Conservation (phyloP, 2,797 vertebrate species). For the Trachurus trachurus region DNA sequence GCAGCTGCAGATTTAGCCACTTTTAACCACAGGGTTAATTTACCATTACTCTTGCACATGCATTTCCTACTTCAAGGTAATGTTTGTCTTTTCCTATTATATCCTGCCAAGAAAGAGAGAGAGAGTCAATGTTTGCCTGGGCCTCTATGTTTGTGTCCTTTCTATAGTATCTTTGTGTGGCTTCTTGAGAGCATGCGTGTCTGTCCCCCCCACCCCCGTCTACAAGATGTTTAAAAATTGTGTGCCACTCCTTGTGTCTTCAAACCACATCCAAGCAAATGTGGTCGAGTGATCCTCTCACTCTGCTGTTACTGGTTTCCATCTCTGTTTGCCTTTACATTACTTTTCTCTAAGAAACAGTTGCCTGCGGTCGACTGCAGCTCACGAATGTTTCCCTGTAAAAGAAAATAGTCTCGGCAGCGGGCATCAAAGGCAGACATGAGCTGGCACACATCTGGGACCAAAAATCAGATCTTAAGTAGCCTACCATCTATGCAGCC, state of each 20-base stretch:
- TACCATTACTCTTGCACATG: constrained; percentile 6
- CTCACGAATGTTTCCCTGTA: constrained; percentile 52
- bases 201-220: constrained; percentile 18
- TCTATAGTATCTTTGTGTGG: background rate
- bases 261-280: constrained; percentile 65
- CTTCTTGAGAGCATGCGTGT: constrained; percentile 32
- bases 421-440: constrained; percentile 66
- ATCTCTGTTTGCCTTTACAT: constrained; percentile 66
- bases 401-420: constrained; percentile 25
- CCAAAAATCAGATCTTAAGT: constrained; percentile 26
- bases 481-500: constrained; percentile 38
- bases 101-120: constrained; percentile 1
- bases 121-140: background rate
- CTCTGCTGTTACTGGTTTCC: constrained; percentile 42
- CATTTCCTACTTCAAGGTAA: constrained; percentile 12
- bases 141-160: background rate
- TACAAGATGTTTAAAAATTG: constrained; percentile 42
- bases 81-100: constrained; percentile 29
- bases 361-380: constrained; percentile 50
- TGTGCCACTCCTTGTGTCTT: constrained; percentile 53
- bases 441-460: constrained; percentile 71
- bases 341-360: constrained; percentile 46
- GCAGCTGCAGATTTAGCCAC: constrained; percentile 18
- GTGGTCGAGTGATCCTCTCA: constrained; percentile 42
- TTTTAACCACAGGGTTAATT: constrained; percentile 27